These are phyloP conservation scores for Aethina tumida DNA, from an alignment of 1,140 invertebrate species.

Conservation along the genomic window DNA sequence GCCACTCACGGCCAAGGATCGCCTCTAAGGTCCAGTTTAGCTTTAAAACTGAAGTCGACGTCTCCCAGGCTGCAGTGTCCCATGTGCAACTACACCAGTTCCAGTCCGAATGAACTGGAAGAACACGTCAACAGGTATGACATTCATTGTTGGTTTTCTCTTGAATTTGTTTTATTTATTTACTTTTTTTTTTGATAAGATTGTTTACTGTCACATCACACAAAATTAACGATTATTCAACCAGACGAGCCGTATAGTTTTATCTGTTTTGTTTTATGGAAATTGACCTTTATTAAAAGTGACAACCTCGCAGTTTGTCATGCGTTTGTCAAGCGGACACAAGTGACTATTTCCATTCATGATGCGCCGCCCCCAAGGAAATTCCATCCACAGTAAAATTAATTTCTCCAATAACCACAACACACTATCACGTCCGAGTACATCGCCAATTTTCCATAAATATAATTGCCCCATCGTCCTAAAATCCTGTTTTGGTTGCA, in stretches of 20 bases:
- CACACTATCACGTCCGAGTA: too few species aligned
- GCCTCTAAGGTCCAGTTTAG: slow-evolving; percentile 49
- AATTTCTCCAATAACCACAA: too few species aligned
- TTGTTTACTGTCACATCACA: background rate
- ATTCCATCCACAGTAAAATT: too few species aligned
- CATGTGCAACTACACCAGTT: slow-evolving; percentile 67
- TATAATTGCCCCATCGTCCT: too few species aligned
- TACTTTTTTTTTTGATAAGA: slow-evolving; percentile 1
- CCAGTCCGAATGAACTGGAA: slow-evolving; percentile 62
- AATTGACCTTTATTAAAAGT: too few species aligned
- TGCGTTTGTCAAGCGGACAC: too few species aligned
- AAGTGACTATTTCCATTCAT: too few species aligned
- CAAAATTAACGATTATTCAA: background rate
- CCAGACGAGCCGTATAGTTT: too few species aligned
- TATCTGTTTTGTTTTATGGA: too few species aligned
- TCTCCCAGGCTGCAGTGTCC: slow-evolving; percentile 52
- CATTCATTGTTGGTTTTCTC: slow-evolving; percentile 1
- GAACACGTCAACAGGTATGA: slow-evolving; percentile 71
- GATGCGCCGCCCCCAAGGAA: too few species aligned
- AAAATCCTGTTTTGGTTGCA: slow-evolving; percentile 15
- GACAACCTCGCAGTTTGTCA: too few species aligned
- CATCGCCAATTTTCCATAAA: too few species aligned
- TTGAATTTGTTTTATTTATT: background rate
- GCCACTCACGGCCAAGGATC: slow-evolving; percentile 49
- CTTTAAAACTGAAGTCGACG: slow-evolving; percentile 50